A percentile compares a stretch with the other conserved stretches of the same genome.
phyloP scores from a whole-genome alignment of 2,113 vertebrate species.

The Onychostruthus taczanowskii region DNA sequence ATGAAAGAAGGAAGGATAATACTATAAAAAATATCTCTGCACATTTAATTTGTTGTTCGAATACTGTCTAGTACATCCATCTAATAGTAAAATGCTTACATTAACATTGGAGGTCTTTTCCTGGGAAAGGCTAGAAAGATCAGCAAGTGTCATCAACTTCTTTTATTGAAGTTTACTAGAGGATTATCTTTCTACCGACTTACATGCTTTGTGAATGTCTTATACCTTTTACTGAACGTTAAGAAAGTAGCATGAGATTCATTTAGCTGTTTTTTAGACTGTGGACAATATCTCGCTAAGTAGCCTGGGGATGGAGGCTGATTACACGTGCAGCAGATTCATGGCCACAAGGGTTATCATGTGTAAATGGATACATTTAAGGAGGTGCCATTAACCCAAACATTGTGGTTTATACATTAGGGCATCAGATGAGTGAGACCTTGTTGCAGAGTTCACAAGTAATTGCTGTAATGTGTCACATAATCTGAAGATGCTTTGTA shows the following conservation, averaged over 20 bases:
- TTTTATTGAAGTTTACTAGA: neutral
- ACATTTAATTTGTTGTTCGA: neutral
- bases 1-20: neutral
- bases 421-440: neutral
- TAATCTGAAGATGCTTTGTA: neutral
- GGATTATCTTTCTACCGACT: neutral
- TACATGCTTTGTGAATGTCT: neutral
- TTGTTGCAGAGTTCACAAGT: neutral
- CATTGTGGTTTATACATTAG: neutral
- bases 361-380: neutral
- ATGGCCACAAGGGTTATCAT: neutral
- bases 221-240: neutral
- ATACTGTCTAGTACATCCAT: neutral
- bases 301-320: neutral
- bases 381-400: neutral
- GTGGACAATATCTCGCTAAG: neutral
- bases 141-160: neutral
- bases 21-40: neutral
- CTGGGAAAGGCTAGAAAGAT: neutral
- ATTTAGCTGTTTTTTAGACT: neutral
- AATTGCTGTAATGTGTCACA: neutral
- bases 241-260: neutral
- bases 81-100: neutral
- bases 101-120: neutral
- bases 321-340: neutral